phyloP scores from a whole-genome alignment of 1,140 invertebrate genomes.

The Magallana gigas region DNA sequence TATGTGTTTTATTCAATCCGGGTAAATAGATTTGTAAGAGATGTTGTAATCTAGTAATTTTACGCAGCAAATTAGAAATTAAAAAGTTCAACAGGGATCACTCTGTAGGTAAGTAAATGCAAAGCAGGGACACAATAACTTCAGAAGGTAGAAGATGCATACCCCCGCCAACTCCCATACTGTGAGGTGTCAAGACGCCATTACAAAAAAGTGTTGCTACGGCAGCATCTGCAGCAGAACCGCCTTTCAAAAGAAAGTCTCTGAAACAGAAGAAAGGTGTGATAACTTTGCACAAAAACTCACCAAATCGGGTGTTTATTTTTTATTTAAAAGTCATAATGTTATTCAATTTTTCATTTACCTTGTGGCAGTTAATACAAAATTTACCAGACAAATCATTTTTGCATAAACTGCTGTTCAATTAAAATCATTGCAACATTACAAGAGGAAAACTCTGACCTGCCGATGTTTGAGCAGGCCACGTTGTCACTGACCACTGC shows the following conservation, averaged over 20 bases:
- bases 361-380: no score
- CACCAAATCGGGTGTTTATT: no score
- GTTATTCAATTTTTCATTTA: no score
- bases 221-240: slow-evolving; percentile 91
- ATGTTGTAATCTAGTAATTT: no score
- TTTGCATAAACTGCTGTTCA: background rate
- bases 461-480: slow-evolving; percentile 1
- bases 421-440: background rate
- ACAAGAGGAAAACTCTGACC: background rate
- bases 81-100: no score
- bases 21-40: no score
- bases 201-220: slow-evolving; percentile 91
- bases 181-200: slow-evolving; percentile 90
- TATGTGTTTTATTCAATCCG: no score
- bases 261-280: slow-evolving; percentile 37
- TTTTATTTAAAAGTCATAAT: no score
- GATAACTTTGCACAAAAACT: no score
- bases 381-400: background rate
- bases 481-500: slow-evolving; percentile 11
- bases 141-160: background rate
- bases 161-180: slow-evolving; percentile 92
- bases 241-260: slow-evolving; percentile 78
- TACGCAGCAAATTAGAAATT: no score
- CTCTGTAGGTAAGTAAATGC: no score
- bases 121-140: no score